Conservation (phyloP, 2,888 invertebrate species). For the Coelopa pilipes region DNA sequence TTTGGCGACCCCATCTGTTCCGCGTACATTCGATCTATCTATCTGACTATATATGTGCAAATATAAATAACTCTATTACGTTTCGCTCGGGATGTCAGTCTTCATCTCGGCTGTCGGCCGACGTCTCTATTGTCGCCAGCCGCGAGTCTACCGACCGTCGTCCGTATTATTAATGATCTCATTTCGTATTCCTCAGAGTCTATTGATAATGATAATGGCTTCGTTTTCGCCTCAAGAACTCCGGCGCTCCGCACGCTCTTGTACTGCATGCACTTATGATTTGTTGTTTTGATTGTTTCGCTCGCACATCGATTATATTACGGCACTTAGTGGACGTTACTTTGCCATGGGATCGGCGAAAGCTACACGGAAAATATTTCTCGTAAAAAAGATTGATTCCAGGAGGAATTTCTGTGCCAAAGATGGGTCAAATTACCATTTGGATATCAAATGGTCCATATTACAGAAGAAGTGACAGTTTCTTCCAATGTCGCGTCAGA, state of each 20-base stretch:
- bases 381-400: too few species aligned
- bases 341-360: too few species aligned
- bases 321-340: not conserved
- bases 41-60: not conserved
- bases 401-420: too few species aligned
- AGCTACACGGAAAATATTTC: too few species aligned
- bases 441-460: too few species aligned
- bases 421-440: too few species aligned
- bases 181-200: not conserved
- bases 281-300: slow-evolving; percentile 9
- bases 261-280: slow-evolving; percentile 10
- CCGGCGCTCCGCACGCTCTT: too few species aligned
- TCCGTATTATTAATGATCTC: slow-evolving; percentile 9
- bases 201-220: slow-evolving; percentile 10
- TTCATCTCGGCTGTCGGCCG: slow-evolving; percentile 2
- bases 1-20: too few species aligned
- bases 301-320: slow-evolving; percentile 24
- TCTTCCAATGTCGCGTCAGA: too few species aligned
- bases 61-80: slow-evolving; percentile 3
- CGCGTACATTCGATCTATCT: not conserved
- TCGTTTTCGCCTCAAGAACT: not conserved
- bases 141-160: not conserved
- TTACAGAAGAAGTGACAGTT: too few species aligned
- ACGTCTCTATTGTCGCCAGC: slow-evolving; percentile 1
- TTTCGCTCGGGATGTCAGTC: slow-evolving; percentile 8